phyloP scores from a whole-genome alignment of 2,113 vertebrate species.

The Ctenomys sociabilis region DNA sequence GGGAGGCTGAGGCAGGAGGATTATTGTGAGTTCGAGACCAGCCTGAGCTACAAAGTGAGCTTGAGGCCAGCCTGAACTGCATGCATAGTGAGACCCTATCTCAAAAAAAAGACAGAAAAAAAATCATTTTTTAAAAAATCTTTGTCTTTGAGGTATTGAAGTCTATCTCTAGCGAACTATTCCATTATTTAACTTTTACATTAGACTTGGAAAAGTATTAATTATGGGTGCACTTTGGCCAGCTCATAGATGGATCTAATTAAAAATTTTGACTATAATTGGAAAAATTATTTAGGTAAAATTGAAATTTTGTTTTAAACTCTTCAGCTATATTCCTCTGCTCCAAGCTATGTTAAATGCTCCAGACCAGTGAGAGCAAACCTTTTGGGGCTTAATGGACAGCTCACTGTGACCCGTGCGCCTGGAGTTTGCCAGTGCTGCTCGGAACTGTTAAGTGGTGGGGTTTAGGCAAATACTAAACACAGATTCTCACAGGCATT shows the following conservation, averaged over 20 bases:
- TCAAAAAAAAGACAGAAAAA: no score
- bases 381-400: neutral
- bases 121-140: neutral
- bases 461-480: constrained; percentile 13
- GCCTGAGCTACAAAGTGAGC: no score
- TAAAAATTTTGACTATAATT: neutral
- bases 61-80: no score
- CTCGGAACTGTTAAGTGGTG: neutral
- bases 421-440: neutral
- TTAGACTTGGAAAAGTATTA: constrained; percentile 41
- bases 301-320: constrained; percentile 34
- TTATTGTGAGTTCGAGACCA: no score
- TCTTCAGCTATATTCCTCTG: neutral
- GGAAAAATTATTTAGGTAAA: constrained; percentile 32
- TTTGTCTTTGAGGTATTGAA: neutral
- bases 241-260: neutral
- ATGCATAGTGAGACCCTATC: no score
- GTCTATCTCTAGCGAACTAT: neutral
- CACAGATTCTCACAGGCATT: constrained; percentile 16
- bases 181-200: neutral
- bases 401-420: neutral
- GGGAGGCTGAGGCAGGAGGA: no score
- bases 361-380: neutral
- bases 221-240: neutral
- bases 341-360: neutral